Conservation (phyloP, 2,888 invertebrate species). For the Blastobasis adustella region DNA sequence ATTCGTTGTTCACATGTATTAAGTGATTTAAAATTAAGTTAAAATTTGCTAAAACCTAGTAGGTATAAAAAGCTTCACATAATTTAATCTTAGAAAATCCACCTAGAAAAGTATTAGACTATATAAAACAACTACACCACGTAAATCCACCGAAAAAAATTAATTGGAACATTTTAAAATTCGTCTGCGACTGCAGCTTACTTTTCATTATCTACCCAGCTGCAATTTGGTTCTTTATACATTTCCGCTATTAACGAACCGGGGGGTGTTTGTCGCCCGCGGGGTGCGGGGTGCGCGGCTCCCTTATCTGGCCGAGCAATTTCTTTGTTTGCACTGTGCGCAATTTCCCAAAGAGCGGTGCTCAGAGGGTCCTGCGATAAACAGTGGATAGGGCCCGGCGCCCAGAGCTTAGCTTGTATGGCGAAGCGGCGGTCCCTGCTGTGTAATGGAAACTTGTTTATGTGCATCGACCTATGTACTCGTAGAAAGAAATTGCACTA, state of each 20-base stretch:
- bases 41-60: too few relatives aligned
- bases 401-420: too few relatives aligned
- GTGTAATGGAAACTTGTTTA: too few relatives aligned
- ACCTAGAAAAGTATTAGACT: too few relatives aligned
- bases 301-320: conserved; percentile 58
- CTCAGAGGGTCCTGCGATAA: background rate
- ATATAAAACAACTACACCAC: too few relatives aligned
- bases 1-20: too few relatives aligned
- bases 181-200: background rate
- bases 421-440: too few relatives aligned
- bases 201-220: background rate
- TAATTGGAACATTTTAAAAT: conserved; percentile 2
- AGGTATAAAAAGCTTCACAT: too few relatives aligned
- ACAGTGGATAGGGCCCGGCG: too few relatives aligned
- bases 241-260: background rate
- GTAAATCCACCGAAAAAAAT: background rate
- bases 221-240: background rate
- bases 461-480: too few relatives aligned
- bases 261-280: conserved; percentile 6
- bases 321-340: conserved; percentile 65
- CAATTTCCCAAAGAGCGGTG: conserved; percentile 35
- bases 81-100: conserved; percentile 35
- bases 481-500: too few relatives aligned
- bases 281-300: conserved; percentile 25
- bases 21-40: too few relatives aligned